phyloP scores from a whole-genome alignment of 2,113 vertebrate species.

The Eulemur macaco region DNA sequence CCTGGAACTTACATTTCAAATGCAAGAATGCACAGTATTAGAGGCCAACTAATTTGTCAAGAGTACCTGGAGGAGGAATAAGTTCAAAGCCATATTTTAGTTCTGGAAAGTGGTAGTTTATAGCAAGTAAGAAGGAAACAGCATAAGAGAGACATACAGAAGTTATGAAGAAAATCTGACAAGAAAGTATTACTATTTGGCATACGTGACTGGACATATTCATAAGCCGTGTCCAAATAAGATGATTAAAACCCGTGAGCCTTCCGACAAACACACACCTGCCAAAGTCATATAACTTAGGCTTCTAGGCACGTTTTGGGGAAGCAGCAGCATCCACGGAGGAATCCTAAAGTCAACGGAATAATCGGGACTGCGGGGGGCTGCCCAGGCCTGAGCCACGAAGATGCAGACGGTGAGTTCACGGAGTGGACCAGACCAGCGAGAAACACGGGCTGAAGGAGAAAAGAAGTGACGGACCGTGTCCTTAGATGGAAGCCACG shows the following conservation, averaged over 20 bases:
- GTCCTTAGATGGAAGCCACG: neutral
- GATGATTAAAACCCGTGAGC: neutral
- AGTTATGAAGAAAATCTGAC: neutral
- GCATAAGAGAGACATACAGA: neutral
- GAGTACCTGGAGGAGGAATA: neutral
- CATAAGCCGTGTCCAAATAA: neutral
- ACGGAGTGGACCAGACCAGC: neutral
- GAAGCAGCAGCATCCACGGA: accelerated
- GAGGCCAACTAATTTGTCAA: neutral
- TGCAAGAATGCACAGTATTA: neutral
- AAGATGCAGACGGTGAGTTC: neutral
- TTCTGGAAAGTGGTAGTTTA: neutral
- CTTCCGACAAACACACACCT: neutral
- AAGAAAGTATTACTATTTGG: neutral
- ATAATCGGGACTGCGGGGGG: neutral
- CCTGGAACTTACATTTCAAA: neutral
- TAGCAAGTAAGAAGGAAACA: neutral
- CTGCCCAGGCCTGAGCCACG: no score
- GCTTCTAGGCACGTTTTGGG: neutral
- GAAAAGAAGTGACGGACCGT: no score
- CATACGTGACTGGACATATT: neutral
- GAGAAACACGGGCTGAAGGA: neutral
- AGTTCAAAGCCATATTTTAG: neutral
- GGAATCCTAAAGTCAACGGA: neutral
- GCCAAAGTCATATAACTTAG: neutral